Evolutionary conservation across 2,888 invertebrate genomes (phyloP), one percentile per base, ranked within the genome.

Genomic region (Chydorus sphaericus): DNA sequence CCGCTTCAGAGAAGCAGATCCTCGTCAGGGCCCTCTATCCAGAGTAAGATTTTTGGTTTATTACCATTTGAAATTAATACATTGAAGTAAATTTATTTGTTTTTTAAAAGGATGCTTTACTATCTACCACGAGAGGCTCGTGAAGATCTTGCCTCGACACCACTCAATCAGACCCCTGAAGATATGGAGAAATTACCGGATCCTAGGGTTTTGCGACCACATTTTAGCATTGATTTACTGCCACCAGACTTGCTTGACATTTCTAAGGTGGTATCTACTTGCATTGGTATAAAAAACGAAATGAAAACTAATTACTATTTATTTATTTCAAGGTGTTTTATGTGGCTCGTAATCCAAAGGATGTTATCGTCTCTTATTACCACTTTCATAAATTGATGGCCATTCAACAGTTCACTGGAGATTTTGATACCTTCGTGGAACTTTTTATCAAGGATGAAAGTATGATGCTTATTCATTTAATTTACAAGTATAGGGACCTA

Each of bases 281-380:
- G n/a, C n/a, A n/a, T n/a, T n/a, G n/a, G n/a, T n/a, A n/a, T n/a
- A n/a, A n/a, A n/a, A n/a, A n/a, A n/a, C n/a, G n/a, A n/a, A n/a
- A n/a, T n/a, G n/a, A n/a, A n/a, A n/a, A n/a, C n/a, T n/a, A n/a
- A n/a, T n/a, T n/a, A n/a, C n/a, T n/a, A n/a, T n/a, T n/a, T n/a
- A n/a, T n/a, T n/a, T n/a, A n/a, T n/a, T n/a, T n/a, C 31, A 55
- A 55, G 28, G 80, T 88, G 23, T 77, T 91, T 50, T 91, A 90
- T 65, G 81, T 90, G 0, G 83, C 85, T 0, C 75, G 91, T 56
- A 86, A 90, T 70, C 88, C 90, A 0, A 83, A 86, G 67, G 90
- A 91, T 68, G 85, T 87, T 0, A 81, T 80, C 0, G 84, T 89
- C 0, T 90, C 90, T 0, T 88, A 79, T 69, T 91, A 82, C 65